phyloP scores from a whole-genome alignment of 35 echinoderm and acorn worm genomes.

The Holothuria glaberrima region DNA sequence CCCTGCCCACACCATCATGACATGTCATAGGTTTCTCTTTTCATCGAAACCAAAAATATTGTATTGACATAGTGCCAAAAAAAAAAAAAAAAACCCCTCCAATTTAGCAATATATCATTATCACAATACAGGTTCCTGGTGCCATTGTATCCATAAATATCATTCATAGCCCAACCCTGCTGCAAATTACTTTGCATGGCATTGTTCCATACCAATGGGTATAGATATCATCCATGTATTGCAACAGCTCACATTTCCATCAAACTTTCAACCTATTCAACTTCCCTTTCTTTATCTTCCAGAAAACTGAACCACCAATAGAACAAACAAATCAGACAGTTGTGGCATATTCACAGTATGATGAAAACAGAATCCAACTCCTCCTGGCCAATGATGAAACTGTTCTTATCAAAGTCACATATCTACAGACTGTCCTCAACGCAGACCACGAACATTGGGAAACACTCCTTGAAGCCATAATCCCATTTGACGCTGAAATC shows the following conservation, averaged over 20 bases:
- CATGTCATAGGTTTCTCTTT: too few relatives aligned
- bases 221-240: too few relatives aligned
- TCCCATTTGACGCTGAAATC: neutral
- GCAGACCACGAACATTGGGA: neutral
- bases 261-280: neutral
- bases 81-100: too few relatives aligned
- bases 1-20: too few relatives aligned
- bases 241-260: neutral
- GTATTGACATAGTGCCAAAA: too few relatives aligned
- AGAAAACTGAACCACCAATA: neutral
- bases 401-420: neutral
- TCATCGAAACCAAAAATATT: too few relatives aligned
- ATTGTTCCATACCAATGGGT: neutral
- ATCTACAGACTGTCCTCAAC: neutral
- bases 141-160: neutral
- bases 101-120: too few relatives aligned
- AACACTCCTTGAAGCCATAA: neutral
- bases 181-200: neutral
- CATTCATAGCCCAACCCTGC: neutral
- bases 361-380: neutral
- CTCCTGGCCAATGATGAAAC: neutral
- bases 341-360: neutral
- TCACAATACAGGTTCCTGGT: neutral
- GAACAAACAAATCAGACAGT: neutral
- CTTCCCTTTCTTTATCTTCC: neutral